Conservation (phyloP, 2,797 vertebrate species). For the Xyrichtys novacula region DNA sequence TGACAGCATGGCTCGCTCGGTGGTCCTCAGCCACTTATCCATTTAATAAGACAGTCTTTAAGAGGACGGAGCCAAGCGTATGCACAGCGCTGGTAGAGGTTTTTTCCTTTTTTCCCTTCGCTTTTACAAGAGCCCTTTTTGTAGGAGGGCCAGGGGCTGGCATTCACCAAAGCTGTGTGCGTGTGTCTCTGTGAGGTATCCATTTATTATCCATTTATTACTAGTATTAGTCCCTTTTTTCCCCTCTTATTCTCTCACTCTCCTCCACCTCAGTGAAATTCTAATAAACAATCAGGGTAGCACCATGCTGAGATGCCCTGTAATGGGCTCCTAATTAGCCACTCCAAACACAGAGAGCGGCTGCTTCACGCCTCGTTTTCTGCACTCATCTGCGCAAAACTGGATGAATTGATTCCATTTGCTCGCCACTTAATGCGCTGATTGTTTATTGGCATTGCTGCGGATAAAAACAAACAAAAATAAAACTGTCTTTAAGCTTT, state of each 20-base stretch:
- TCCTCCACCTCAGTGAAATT: conserved; percentile 76
- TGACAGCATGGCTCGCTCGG: conserved; percentile 78
- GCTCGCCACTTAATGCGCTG: conserved; percentile 81
- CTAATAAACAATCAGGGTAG: conserved; percentile 83
- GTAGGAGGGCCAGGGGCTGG: conserved; percentile 74
- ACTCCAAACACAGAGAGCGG: conserved; percentile 79
- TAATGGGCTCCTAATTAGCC: conserved; percentile 85
- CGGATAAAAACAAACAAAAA: conserved; percentile 74
- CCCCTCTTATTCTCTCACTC: conserved; percentile 45
- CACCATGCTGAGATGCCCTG: conserved; percentile 79
- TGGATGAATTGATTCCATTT: conserved; percentile 85
- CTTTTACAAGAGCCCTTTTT: conserved; percentile 80
- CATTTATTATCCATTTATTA: conserved; percentile 83
- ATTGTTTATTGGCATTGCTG: conserved; percentile 80
- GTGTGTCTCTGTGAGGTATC: conserved; percentile 60
- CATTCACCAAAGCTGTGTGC: conserved; percentile 57
- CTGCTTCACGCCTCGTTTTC: conserved; percentile 85
- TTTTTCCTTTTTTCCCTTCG: conserved; percentile 37
- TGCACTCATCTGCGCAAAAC: conserved; percentile 82
- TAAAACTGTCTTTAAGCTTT: conserved; percentile 64
- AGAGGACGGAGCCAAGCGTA: conserved; percentile 71
- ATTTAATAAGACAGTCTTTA: conserved; percentile 82
- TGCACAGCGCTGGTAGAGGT: conserved; percentile 59
- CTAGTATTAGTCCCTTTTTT: conserved; percentile 76
- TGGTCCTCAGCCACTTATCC: conserved; percentile 83